Conservation (phyloP, 2,113 vertebrate species). For the Lepisosteus oculatus region DNA sequence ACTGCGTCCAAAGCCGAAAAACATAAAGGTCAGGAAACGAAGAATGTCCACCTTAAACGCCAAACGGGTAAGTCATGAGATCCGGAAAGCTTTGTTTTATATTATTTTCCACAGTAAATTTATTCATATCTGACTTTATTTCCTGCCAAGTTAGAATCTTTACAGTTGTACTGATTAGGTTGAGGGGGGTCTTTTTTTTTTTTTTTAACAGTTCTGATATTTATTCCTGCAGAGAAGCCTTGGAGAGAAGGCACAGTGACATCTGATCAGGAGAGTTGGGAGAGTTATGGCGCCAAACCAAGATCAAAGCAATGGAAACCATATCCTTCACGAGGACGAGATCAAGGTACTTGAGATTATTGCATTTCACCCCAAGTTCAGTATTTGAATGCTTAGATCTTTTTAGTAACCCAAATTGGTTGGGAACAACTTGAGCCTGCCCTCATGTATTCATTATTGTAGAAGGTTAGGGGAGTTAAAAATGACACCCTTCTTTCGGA, state of each 20-base stretch:
- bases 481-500: too few relatives aligned
- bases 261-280: conserved; percentile 41
- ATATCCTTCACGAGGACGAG: conserved; percentile 29
- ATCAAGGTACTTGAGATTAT: conserved; percentile 42
- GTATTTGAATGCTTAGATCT: not conserved
- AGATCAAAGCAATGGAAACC: conserved; percentile 38
- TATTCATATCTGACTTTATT: not conserved
- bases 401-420: not conserved
- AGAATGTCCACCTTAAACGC: conserved; percentile 38
- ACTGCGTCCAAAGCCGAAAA: conserved; percentile 27
- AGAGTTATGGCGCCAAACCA: conserved; percentile 29
- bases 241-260: conserved; percentile 31
- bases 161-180: not conserved
- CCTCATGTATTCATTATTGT: too few relatives aligned
- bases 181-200: too few relatives aligned
- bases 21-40: conserved; percentile 13
- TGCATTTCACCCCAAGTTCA: not conserved
- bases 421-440: too few relatives aligned
- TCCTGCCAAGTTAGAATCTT: not conserved
- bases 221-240: conserved; percentile 36
- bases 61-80: conserved; percentile 39
- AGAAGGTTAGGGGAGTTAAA: too few relatives aligned
- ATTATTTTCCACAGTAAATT: not conserved
- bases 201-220: not conserved
- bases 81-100: not conserved